Evolutionary conservation across 2,113 vertebrate species (phyloP).

Genomic region (Crotalus horridus): DNA sequence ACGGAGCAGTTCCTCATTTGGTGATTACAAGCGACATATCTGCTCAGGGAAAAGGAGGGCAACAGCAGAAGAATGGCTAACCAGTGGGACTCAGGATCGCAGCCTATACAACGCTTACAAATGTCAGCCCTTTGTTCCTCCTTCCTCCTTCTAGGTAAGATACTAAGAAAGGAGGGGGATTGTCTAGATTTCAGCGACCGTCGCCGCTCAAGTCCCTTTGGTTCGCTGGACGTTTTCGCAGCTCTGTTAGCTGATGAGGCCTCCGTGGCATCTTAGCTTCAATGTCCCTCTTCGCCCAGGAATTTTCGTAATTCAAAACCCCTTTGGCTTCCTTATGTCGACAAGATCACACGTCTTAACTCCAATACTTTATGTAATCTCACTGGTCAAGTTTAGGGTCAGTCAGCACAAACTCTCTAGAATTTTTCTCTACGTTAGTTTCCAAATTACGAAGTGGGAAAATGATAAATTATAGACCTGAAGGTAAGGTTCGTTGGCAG

Average conservation of each 20-base stretch:
- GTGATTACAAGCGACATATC: background rate
- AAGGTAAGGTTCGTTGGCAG: background rate
- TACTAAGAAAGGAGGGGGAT: background rate
- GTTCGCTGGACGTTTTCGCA: background rate
- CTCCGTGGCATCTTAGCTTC: background rate
- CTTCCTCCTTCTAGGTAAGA: background rate
- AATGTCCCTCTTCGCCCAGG: background rate
- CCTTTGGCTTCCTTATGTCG: background rate
- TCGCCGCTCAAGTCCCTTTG: background rate
- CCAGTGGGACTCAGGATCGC: background rate
- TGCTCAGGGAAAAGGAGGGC: background rate
- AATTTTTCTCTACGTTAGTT: background rate
- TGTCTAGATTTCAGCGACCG: background rate
- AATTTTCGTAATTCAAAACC: background rate
- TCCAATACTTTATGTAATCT: background rate
- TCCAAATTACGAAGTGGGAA: background rate
- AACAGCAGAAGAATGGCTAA: background rate
- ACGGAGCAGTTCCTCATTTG: background rate
- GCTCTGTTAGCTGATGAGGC: background rate
- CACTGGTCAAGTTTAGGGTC: background rate
- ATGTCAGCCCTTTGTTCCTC: background rate
- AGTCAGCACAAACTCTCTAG: background rate
- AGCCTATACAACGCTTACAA: background rate
- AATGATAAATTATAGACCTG: background rate
- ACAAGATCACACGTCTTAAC: background rate